phyloP scores from a whole-genome alignment of 2,113 vertebrate genomes.

The Etheostoma cragini region DNA sequence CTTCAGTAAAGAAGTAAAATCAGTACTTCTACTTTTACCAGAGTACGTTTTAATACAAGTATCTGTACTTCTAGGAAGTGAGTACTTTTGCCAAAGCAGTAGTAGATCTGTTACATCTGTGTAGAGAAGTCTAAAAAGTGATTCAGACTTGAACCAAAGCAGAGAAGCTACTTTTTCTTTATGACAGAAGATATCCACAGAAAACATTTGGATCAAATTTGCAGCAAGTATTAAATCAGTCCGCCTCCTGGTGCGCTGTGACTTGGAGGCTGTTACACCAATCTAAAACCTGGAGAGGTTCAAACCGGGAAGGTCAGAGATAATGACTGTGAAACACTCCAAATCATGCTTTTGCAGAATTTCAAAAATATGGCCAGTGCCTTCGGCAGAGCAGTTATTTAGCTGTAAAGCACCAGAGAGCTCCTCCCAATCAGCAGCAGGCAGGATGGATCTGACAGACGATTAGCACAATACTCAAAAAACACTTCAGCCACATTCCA shows the following conservation, averaged over 20 bases:
- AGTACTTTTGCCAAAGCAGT: background rate
- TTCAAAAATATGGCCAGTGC: constrained; percentile 60
- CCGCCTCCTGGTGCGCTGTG: constrained; percentile 62
- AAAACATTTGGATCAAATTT: constrained; percentile 60
- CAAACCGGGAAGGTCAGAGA: constrained; percentile 65
- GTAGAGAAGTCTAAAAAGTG: background rate
- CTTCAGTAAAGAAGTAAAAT: too few relatives aligned
- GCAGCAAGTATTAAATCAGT: constrained; percentile 62
- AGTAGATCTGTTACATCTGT: background rate
- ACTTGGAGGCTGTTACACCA: constrained; percentile 70
- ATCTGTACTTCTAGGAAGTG: too few relatives aligned
- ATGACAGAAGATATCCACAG: constrained; percentile 21
- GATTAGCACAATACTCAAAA: background rate
- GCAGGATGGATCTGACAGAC: background rate
- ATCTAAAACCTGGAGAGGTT: constrained; percentile 73
- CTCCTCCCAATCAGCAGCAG: constrained; percentile 53
- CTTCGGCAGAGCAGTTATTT: constrained; percentile 60
- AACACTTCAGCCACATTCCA: background rate
- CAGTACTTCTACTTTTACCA: too few relatives aligned
- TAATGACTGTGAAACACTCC: constrained; percentile 73
- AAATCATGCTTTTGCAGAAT: constrained; percentile 66
- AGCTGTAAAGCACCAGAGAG: constrained; percentile 61
- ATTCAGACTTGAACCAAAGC: background rate
- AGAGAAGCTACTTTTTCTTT: constrained; percentile 20
- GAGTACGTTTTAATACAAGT: too few relatives aligned